These are phyloP conservation scores for Zelleria hepariella DNA, from an alignment of 2,888 invertebrate species.

Conservation along the genomic window DNA sequence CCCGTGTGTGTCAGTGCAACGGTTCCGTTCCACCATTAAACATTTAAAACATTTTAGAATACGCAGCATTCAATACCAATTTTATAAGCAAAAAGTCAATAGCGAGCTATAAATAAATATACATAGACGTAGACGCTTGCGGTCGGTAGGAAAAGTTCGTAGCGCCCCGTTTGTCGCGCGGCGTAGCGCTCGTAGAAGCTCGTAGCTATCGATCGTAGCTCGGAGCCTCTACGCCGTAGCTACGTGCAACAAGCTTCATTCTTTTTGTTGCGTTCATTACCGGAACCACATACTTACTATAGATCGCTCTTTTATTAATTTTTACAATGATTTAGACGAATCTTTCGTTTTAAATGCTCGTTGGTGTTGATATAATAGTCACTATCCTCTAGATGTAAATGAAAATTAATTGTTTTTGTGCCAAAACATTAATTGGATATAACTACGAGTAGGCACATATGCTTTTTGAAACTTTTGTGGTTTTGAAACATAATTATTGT, in stretches of 20 bases:
- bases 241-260: constrained; percentile 38
- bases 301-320: too few species aligned
- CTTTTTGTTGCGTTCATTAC: constrained; percentile 30
- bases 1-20: too few species aligned
- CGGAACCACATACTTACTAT: not conserved
- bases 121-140: constrained; percentile 16
- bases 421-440: too few species aligned
- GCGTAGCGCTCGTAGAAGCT: constrained; percentile 18
- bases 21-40: not conserved
- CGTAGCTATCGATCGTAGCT: constrained; percentile 52
- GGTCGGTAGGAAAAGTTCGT: constrained; percentile 41
- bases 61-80: not conserved
- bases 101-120: constrained; percentile 19
- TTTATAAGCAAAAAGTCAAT: not conserved
- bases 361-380: too few species aligned
- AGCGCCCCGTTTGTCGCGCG: constrained; percentile 52
- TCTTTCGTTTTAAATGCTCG: too few species aligned
- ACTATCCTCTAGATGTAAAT: too few species aligned
- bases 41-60: not conserved
- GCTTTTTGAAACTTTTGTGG: too few species aligned
- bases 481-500: too few species aligned
- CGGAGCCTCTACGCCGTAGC: constrained; percentile 47
- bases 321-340: too few species aligned
- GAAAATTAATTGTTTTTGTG: too few species aligned
- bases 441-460: too few species aligned